phyloP scores from a whole-genome alignment of 2,888 invertebrate genomes.

The Bimastos eiseni region DNA sequence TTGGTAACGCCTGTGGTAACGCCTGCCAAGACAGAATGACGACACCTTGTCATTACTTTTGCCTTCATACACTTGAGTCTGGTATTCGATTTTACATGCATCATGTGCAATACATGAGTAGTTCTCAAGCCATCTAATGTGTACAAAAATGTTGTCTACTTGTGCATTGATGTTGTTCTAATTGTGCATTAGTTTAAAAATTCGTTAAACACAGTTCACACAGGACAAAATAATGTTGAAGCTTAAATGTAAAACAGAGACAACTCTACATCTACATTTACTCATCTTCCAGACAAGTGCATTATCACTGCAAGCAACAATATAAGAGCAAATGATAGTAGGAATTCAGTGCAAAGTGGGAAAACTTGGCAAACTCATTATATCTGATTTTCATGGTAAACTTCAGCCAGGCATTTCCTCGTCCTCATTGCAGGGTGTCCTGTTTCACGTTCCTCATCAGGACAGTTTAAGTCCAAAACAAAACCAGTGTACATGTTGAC shows the following conservation, averaged over 20 bases:
- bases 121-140: background rate
- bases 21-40: background rate
- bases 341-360: background rate
- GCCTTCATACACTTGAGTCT: background rate
- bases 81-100: background rate
- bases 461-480: too few species aligned
- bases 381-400: too few species aligned
- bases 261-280: background rate
- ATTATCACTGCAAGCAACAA: background rate
- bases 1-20: background rate
- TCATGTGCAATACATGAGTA: background rate
- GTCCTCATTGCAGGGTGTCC: too few species aligned
- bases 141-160: background rate
- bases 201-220: background rate
- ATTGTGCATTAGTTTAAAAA: background rate
- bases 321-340: background rate
- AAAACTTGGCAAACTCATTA: too few species aligned
- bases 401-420: too few species aligned
- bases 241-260: background rate
- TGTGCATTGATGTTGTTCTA: background rate
- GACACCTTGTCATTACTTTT: background rate
- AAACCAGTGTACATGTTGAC: too few species aligned
- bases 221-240: background rate
- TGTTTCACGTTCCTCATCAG: too few species aligned
- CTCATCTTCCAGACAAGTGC: background rate